Conservation (phyloP, 2,797 vertebrate genomes). For the Lepilemur ruficaudatus region DNA sequence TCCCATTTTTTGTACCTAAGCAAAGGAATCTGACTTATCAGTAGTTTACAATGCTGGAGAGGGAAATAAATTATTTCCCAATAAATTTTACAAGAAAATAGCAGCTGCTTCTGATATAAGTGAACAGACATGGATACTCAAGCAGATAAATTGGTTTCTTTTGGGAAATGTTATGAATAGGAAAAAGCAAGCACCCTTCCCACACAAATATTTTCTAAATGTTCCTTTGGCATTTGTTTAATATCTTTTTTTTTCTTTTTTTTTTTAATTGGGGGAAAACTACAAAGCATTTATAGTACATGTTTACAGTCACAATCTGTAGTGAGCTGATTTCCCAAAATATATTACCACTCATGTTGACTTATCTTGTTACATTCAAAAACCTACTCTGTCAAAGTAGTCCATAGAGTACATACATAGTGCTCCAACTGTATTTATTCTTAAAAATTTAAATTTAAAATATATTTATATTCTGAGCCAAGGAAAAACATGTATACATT, state of each 20-base stretch:
- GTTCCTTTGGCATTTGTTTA: conserved; percentile 5
- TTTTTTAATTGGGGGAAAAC: too few relatives aligned
- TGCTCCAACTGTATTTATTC: too few relatives aligned
- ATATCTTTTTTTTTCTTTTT: too few relatives aligned
- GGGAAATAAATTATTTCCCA: not conserved
- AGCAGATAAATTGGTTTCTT: not conserved
- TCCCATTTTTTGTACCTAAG: not conserved
- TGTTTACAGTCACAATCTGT: too few relatives aligned
- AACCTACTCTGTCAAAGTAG: too few relatives aligned
- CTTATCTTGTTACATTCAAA: too few relatives aligned
- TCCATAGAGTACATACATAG: too few relatives aligned
- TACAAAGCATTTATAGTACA: too few relatives aligned
- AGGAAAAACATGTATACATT: not conserved
- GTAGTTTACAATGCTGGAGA: not conserved
- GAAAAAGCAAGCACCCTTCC: conserved; percentile 7
- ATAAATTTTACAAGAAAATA: conserved; percentile 14
- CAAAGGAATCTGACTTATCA: not conserved
- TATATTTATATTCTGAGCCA: not conserved
- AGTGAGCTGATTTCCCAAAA: too few relatives aligned
- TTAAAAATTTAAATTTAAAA: not conserved
- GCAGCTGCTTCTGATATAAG: not conserved
- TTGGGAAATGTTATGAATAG: conserved; percentile 32
- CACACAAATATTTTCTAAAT: not conserved
- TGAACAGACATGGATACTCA: not conserved
- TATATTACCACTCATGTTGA: too few relatives aligned